These are phyloP conservation scores for Alcedo atthis DNA, from an alignment of 2,797 vertebrate species.

Conservation along the genomic window DNA sequence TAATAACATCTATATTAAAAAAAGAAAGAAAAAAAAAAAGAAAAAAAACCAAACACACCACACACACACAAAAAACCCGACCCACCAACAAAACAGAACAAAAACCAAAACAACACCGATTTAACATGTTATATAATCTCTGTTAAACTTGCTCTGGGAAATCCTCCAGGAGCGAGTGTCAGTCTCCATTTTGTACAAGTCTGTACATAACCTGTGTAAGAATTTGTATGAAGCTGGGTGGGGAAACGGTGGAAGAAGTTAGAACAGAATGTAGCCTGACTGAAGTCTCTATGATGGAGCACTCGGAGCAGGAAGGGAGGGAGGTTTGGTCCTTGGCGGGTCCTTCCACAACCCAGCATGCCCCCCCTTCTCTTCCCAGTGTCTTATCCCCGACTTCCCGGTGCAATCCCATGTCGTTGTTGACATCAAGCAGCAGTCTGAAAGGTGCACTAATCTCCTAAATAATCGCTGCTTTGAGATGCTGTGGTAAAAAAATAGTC, in stretches of 20 bases:
- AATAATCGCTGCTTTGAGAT: not conserved
- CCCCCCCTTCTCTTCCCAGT: not conserved
- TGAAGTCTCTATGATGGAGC: not conserved
- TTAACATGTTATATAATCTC: slow-evolving; percentile 69
- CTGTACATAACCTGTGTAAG: slow-evolving; percentile 64
- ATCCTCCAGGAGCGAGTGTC: slow-evolving; percentile 66
- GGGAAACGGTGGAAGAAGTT: slow-evolving; percentile 21
- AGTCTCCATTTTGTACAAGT: slow-evolving; percentile 68
- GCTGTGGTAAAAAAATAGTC: not conserved
- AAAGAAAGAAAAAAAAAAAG: slow-evolving; percentile 21
- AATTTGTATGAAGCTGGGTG: slow-evolving; percentile 60
- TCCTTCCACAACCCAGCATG: not conserved
- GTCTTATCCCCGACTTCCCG: not conserved
- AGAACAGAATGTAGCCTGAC: slow-evolving; percentile 35
- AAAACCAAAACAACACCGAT: slow-evolving; percentile 21
- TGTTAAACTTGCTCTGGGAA: slow-evolving; percentile 68
- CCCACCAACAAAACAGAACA: not conserved
- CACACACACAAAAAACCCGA: not conserved
- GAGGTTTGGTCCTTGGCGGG: not conserved
- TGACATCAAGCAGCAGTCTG: not conserved
- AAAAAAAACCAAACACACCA: not conserved
- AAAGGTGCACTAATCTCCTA: not conserved
- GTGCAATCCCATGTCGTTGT: not conserved
- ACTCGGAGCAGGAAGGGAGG: not conserved
- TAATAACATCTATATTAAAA: slow-evolving; percentile 60